A percentile compares a stretch with the other conserved stretches of the same genome.
phyloP scores from a whole-genome alignment of 2,797 vertebrate species.

The Pristis pectinata region DNA sequence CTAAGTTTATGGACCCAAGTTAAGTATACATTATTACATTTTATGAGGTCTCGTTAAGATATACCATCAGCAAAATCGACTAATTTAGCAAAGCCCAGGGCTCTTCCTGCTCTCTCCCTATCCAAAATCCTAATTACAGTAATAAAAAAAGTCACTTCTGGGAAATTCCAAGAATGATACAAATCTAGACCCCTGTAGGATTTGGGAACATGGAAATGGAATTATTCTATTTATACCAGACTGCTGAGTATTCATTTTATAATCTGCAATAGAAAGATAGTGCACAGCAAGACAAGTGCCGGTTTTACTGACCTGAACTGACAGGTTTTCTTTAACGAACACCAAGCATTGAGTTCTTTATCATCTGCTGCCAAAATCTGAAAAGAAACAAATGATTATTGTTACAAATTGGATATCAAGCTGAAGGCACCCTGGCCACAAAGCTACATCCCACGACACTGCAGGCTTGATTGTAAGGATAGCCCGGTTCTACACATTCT shows the following conservation, averaged over 20 bases:
- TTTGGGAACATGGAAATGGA: background rate
- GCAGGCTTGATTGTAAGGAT: background rate
- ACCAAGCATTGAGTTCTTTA: conserved; percentile 82
- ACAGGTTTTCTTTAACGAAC: conserved; percentile 82
- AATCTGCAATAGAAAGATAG: background rate
- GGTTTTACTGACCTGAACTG: conserved; percentile 73
- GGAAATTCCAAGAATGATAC: background rate
- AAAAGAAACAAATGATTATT: background rate
- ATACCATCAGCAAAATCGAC: background rate
- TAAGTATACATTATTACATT: background rate
- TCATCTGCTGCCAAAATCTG: conserved; percentile 74
- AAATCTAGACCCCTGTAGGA: background rate
- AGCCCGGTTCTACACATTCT: no score
- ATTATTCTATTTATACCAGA: background rate
- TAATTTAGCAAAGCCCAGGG: background rate
- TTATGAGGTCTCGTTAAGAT: background rate
- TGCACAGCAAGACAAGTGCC: background rate
- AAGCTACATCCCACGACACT: no score
- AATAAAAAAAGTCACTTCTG: background rate
- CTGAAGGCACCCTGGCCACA: background rate
- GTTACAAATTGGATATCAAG: no score
- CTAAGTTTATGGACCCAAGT: background rate
- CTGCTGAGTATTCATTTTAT: background rate
- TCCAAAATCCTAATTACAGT: background rate
- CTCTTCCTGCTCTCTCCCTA: background rate